Evolutionary conservation across 1,140 invertebrate species (phyloP), one percentile per base, ranked within the genome.

Genomic region (Bombus ignitus): DNA sequence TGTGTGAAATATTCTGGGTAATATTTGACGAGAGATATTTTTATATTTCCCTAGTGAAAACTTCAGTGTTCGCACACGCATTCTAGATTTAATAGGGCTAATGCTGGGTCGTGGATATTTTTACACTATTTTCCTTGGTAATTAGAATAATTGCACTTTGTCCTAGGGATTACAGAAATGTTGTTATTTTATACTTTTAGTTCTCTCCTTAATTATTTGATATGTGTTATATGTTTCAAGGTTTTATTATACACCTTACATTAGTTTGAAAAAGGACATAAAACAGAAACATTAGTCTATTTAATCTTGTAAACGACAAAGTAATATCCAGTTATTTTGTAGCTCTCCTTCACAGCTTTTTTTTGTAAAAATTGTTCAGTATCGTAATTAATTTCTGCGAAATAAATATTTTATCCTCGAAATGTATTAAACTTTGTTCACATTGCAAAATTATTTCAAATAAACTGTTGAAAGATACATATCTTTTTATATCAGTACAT

Each of bases 1-100:
- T 44, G 1, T 28, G 22, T 6, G 70, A n/a, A 44, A 72, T 72
- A 72, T 72, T 42, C 37, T 5, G 22, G 13, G 13, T 42, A 72
- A 72, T 44, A 44, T 42, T 72, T n/a, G 70, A 39, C 37, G 39
- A 72, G 70, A 42, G 39, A 28, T 42, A n/a, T 72, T 72, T 72
- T 44, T n/a, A n/a, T n/a, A 28, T 72, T 44, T 44, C 28, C 13
- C 28, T 9, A 4, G 39, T 8, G 70, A 15, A 42, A 72, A 72
- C 28, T n/a, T 15, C 12, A n/a, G 42, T 44, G 39, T 5, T 44
- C 13, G 37, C 28, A 9, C 70, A 42, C 25, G 70, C 39, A 72
- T 72, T 72, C 28, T 72, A 37, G 68, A 39, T 71, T 71, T 39
- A 71, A 71, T 39, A 28, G 37, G 22, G 37, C 15, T 71, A 39